Percentiles rank a stretch among this genome's conserved stretches.
Evolutionary conservation across 64 coral and sea anemone genomes (phyloP).

Genomic region (Orbicella faveolata): DNA sequence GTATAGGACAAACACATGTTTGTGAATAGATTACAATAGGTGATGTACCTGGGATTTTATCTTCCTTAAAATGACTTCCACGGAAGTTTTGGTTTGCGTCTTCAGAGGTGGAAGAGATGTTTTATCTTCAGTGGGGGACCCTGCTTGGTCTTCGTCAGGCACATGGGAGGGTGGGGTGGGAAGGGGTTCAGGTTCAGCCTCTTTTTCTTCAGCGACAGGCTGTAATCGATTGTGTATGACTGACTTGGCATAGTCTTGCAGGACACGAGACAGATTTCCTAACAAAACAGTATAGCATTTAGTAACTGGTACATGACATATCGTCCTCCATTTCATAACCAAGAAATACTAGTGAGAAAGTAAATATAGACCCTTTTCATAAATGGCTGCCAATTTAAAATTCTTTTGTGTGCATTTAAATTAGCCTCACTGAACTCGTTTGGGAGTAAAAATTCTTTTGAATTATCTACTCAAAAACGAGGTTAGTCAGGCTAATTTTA

Average conservation of each 20-base stretch:
- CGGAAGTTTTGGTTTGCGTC: background rate
- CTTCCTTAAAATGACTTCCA: background rate
- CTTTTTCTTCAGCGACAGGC: slow-evolving; percentile 19
- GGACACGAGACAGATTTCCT: background rate
- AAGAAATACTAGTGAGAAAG: too few relatives aligned
- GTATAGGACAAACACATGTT: too few relatives aligned
- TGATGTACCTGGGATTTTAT: slow-evolving; percentile 27
- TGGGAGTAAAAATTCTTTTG: too few relatives aligned
- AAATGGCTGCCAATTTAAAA: too few relatives aligned
- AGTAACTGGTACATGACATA: too few relatives aligned
- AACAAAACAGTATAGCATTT: background rate
- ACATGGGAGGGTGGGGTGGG: slow-evolving; percentile 19
- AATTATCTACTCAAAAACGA: too few relatives aligned
- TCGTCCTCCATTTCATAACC: too few relatives aligned
- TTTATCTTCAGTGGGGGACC: background rate
- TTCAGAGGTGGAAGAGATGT: background rate
- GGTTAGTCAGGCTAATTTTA: too few relatives aligned
- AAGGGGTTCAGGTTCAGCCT: background rate
- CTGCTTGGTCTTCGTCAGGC: background rate
- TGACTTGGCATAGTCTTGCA: slow-evolving; percentile 40
- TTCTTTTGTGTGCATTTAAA: too few relatives aligned
- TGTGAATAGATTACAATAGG: background rate
- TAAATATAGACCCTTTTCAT: too few relatives aligned
- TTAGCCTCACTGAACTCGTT: too few relatives aligned
- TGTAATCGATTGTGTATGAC: background rate